phyloP scores from a whole-genome alignment of 2,888 invertebrate species.

The Plebejus melissa region DNA sequence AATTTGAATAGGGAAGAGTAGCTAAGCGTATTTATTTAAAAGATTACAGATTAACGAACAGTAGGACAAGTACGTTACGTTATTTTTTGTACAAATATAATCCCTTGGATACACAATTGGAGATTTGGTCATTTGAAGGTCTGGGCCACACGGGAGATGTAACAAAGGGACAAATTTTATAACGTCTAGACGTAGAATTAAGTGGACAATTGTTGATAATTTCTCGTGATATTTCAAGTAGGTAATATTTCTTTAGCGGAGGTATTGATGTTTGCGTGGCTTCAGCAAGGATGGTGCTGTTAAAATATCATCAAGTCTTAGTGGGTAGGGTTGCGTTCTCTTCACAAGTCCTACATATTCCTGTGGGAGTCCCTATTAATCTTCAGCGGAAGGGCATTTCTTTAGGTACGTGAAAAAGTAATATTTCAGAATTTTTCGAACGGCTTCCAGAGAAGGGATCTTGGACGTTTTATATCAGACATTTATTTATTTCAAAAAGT shows the following conservation, averaged over 20 bases:
- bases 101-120: constrained; percentile 3
- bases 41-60: constrained; percentile 62
- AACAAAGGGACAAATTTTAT: not conserved
- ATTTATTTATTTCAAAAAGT: no score
- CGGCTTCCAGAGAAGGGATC: no score
- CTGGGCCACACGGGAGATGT: constrained; percentile 12
- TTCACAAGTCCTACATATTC: no score
- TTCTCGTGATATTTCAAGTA: not conserved
- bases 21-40: constrained; percentile 64
- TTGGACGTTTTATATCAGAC: no score
- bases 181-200: constrained; percentile 15
- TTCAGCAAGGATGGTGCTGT: no score
- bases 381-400: no score
- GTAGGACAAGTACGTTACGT: constrained; percentile 21
- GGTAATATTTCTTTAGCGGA: not conserved
- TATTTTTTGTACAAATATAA: constrained; percentile 23
- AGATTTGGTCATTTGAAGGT: constrained; percentile 19
- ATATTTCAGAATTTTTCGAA: no score
- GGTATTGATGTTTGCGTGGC: no score
- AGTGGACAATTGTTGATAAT: not conserved
- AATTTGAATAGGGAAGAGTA: constrained; percentile 45
- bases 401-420: no score
- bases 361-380: no score
- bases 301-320: no score
- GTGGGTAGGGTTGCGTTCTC: no score